phyloP scores from a whole-genome alignment of 2,888 invertebrate species.

The Macrosiphum euphorbiae region DNA sequence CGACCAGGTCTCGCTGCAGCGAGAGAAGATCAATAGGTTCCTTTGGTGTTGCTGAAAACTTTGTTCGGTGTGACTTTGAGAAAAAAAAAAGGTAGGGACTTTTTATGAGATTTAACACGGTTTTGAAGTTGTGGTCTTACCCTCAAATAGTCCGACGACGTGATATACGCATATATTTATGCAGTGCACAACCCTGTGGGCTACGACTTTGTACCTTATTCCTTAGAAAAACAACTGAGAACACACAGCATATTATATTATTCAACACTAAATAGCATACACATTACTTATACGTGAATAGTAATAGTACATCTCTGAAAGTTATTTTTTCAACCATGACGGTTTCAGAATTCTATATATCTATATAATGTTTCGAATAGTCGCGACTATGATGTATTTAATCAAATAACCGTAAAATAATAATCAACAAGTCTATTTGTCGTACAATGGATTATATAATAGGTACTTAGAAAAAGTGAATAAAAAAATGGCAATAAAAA shows the following conservation, averaged over 20 bases:
- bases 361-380: neutral
- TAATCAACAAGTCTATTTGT: neutral
- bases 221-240: neutral
- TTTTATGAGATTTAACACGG: neutral
- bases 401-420: neutral
- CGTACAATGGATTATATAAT: no score
- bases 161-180: neutral
- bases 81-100: neutral
- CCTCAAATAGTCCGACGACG: neutral
- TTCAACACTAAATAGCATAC: neutral
- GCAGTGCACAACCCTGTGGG: neutral
- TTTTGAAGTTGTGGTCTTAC: neutral
- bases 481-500: no score
- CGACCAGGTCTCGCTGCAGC: neutral
- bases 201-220: neutral
- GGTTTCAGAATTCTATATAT: neutral
- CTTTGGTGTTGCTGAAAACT: neutral
- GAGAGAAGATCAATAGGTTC: slow-evolving; percentile 23
- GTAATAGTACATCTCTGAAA: neutral
- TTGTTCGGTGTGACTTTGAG: neutral
- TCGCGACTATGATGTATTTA: neutral
- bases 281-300: neutral
- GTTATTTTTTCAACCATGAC: neutral
- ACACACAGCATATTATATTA: neutral
- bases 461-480: no score